A percentile compares a stretch with the other conserved stretches of the same genome.
Evolutionary conservation across 2,113 vertebrate genomes (phyloP).

Genomic region (Salvator merianae): DNA sequence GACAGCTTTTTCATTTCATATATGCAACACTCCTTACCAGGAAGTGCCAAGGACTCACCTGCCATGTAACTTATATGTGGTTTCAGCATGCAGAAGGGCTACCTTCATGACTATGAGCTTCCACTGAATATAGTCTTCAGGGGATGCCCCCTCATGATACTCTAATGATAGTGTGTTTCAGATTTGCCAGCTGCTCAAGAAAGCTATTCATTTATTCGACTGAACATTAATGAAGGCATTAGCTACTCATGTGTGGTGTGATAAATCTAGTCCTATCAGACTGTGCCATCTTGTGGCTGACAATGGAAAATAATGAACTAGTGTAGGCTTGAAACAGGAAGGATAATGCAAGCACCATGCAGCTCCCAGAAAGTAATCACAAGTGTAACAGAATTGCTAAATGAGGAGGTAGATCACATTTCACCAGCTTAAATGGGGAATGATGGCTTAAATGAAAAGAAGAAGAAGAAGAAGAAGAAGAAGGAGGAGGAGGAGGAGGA

Average conservation of each 20-base stretch:
- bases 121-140: neutral
- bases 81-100: neutral
- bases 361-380: neutral
- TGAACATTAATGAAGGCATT: neutral
- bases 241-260: neutral
- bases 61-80: neutral
- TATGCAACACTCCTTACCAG: neutral
- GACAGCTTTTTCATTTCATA: neutral
- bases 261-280: neutral
- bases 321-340: neutral
- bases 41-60: neutral
- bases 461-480: too few relatives aligned
- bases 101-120: neutral
- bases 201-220: neutral
- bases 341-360: neutral
- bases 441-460: neutral
- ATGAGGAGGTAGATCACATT: neutral
- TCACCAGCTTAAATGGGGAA: neutral
- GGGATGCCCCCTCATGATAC: neutral
- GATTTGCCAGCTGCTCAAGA: neutral
- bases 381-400: neutral
- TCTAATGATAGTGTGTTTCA: neutral
- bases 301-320: neutral
- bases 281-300: conserved; percentile 1
- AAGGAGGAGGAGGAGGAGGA: too few relatives aligned